Conservation (phyloP, 2,797 vertebrate species). For the Chaetophractus vellerosus region DNA sequence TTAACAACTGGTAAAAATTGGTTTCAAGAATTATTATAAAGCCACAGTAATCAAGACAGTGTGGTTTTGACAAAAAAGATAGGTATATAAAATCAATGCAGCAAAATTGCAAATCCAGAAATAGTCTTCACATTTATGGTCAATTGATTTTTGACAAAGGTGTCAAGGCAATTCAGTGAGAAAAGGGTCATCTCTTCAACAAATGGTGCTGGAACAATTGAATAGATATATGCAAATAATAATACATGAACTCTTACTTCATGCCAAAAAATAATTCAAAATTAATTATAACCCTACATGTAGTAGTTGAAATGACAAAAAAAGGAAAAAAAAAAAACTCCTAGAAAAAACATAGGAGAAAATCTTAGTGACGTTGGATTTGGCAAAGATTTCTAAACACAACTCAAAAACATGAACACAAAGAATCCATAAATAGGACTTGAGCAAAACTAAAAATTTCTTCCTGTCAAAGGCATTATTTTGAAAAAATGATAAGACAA, state of each 20-base stretch:
- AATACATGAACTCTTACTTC: neutral
- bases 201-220: constrained; percentile 24
- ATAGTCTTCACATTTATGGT: neutral
- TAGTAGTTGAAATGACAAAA: neutral
- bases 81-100: neutral
- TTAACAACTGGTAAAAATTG: neutral
- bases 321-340: neutral
- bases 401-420: neutral
- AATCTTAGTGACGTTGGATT: neutral
- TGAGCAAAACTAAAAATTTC: neutral
- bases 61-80: constrained; percentile 23
- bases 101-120: constrained; percentile 5
- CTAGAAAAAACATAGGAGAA: neutral
- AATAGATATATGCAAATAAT: neutral
- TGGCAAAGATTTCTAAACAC: neutral
- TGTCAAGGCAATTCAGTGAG: neutral
- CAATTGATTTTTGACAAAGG: neutral
- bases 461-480: neutral
- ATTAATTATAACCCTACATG: neutral
- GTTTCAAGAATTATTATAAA: constrained; percentile 32
- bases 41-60: neutral
- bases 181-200: neutral
- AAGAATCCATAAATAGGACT: neutral
- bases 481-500: constrained; percentile 18
- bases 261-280: constrained; percentile 26